These are phyloP conservation scores for Acanthisitta chloris DNA, from an alignment of 2,113 vertebrate species.

Conservation along the genomic window DNA sequence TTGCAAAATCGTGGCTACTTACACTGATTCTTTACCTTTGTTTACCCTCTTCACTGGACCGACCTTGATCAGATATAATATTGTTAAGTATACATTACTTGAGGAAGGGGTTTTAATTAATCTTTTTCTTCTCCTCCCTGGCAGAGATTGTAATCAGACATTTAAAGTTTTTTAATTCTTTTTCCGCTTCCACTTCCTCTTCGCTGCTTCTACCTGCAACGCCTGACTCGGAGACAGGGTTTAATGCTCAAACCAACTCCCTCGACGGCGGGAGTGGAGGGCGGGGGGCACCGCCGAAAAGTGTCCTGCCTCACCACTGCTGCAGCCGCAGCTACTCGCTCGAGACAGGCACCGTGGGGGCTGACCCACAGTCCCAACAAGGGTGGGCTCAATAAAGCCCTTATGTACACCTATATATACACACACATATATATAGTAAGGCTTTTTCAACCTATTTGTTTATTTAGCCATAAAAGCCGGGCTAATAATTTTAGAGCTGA, in stretches of 20 bases:
- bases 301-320: too few relatives aligned
- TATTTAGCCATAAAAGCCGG: not conserved
- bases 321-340: rapidly evolving
- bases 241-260: not conserved
- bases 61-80: not conserved
- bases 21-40: not conserved
- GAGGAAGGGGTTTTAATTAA: not conserved
- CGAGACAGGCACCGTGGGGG: rapidly evolving
- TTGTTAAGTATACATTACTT: not conserved
- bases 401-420: not conserved
- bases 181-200: not conserved
- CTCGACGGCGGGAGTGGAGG: rapidly evolving
- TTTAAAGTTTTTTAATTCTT: not conserved
- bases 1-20: not conserved
- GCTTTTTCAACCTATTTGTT: not conserved
- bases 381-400: not conserved
- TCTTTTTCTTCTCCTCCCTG: not conserved
- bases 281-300: rapidly evolving
- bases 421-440: not conserved
- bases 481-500: not conserved
- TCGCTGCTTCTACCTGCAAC: not conserved
- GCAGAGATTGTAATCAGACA: not conserved
- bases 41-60: not conserved
- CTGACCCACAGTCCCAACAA: not conserved
- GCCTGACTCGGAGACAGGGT: not conserved